Base-by-base conservation (phyloP, 1,140 invertebrate genomes). In the Aphis craccivora region DNA sequence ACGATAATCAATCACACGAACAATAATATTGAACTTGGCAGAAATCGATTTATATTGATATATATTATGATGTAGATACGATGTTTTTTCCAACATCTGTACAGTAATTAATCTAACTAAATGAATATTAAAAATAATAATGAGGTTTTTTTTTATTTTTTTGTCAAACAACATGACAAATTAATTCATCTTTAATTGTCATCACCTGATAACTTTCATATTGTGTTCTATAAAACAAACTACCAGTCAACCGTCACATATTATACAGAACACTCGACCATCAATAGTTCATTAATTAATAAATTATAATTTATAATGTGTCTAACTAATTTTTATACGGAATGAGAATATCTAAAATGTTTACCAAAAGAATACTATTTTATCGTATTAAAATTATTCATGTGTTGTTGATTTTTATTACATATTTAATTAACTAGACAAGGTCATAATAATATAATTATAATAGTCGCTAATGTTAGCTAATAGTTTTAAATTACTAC, bases 401-500 rank as follows among this genome's bases (percentile, higher is more conserved):
- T 48, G n/a, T 35, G 45, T 51, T 30, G 25, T 87, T 55, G 51
- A 37, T 25, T 89, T 53, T 89, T 89, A 89, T 53, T 89, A 55
- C 20, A 51, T 55, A 90, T 90, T 37, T 89, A 55, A 55, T 55
- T 90, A 60, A 30, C 48, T 37, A 37, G 35, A 89, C 48, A 89
- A 89, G 87, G 87, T 40, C 35, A 40, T 60, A 90, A 60, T 55
- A 53, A 90, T 55, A 40, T 55, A 37, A 90, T 88, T n/a, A 90
- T 51, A 23, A 55, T 37, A 43, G 35, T 40, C 25, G 9, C 37
- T 22, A 51, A 43, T 40, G n/a, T 53, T 53, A 60, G 5, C 1
- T 55, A 55, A 55, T 90, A 90, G 23, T 90, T 90, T 90, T 55
- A 90, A 90, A 90, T 89, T 53, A 89, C 30, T 87, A n/a, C 45